Evolutionary conservation across 1,140 invertebrate species (phyloP).

Genomic region (Sipha flava): DNA sequence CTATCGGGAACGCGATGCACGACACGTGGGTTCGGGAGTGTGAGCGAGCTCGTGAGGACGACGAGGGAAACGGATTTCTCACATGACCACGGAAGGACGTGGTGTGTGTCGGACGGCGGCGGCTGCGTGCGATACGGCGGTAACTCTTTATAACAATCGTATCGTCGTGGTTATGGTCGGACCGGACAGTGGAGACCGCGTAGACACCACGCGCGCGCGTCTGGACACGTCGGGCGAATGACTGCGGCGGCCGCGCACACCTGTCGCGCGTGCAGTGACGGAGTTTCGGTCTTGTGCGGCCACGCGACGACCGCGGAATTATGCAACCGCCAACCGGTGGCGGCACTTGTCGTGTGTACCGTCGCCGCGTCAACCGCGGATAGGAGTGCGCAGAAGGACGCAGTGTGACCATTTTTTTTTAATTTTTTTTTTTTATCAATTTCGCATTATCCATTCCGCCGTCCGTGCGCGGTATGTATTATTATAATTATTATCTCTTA

Average conservation of each 20-base stretch:
- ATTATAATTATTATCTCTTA: too few relatives aligned
- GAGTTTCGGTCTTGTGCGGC: background rate
- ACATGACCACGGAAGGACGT: too few relatives aligned
- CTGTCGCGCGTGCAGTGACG: background rate
- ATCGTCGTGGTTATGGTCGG: too few relatives aligned
- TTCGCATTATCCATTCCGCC: too few relatives aligned
- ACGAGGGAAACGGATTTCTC: background rate
- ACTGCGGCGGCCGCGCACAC: background rate
- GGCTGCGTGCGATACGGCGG: too few relatives aligned
- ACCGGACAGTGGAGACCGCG: too few relatives aligned
- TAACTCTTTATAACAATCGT: too few relatives aligned
- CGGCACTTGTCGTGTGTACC: background rate
- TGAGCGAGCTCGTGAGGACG: too few relatives aligned
- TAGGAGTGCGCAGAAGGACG: background rate
- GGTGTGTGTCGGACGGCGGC: too few relatives aligned
- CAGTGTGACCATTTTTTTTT: constrained; percentile 21
- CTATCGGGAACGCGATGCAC: too few relatives aligned
- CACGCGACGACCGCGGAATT: background rate
- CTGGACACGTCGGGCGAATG: background rate
- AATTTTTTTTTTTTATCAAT: background rate
- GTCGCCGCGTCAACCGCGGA: background rate
- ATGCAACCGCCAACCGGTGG: background rate
- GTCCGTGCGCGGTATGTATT: too few relatives aligned
- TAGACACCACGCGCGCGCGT: background rate
- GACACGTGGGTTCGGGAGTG: too few relatives aligned